Percentiles rank a stretch among this genome's conserved stretches.
These are phyloP conservation scores for Zootoca vivipara DNA, from an alignment of 2,113 vertebrate genomes.

Conservation along the genomic window DNA sequence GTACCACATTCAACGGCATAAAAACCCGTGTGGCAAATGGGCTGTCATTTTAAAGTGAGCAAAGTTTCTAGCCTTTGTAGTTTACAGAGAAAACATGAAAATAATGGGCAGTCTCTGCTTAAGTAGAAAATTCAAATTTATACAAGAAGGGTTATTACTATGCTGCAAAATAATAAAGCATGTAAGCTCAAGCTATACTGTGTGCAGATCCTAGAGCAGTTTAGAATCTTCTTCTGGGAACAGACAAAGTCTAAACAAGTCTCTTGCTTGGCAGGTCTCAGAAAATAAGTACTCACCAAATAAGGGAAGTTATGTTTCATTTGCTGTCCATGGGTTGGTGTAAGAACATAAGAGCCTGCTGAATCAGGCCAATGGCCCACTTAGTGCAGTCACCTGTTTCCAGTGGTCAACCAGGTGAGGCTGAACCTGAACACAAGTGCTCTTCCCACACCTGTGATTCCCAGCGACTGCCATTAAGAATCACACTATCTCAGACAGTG, in stretches of 20 bases:
- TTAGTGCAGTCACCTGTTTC: background rate
- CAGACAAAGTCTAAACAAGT: background rate
- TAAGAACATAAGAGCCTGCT: too few species aligned
- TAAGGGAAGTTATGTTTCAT: background rate
- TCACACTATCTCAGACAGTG: too few species aligned
- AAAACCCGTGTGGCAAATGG: background rate
- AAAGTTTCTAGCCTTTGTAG: background rate
- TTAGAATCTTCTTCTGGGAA: background rate
- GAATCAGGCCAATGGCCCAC: background rate
- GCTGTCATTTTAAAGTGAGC: background rate
- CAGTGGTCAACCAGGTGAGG: too few species aligned
- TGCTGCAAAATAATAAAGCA: background rate
- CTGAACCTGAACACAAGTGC: too few species aligned
- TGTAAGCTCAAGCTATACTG: background rate
- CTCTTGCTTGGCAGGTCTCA: background rate
- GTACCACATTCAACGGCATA: background rate
- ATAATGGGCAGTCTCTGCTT: background rate
- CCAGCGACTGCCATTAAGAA: too few species aligned
- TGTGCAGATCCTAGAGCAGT: background rate
- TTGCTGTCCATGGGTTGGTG: background rate
- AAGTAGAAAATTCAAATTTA: background rate
- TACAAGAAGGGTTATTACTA: background rate
- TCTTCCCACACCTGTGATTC: too few species aligned
- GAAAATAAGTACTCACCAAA: background rate
- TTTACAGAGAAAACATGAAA: background rate